These are phyloP conservation scores for Sebastes trivittatus DNA, from an alignment of 2,797 vertebrate species.

Conservation along the genomic window DNA sequence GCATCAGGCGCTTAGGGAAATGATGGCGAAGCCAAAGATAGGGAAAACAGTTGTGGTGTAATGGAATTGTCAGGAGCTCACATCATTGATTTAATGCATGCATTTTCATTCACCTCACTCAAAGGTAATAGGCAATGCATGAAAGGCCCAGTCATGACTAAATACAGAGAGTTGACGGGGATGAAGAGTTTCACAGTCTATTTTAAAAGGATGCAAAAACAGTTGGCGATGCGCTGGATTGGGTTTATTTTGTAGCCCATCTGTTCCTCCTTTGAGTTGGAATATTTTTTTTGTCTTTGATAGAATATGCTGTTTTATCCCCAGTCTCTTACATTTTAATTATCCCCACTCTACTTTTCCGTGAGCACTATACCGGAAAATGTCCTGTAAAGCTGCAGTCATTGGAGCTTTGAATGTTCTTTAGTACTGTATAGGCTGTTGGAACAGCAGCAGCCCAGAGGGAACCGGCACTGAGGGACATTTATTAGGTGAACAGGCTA, in stretches of 20 bases:
- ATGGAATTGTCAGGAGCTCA: constrained; percentile 43
- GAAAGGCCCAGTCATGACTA: constrained; percentile 22
- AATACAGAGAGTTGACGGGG: constrained; percentile 33
- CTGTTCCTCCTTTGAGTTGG: constrained; percentile 46
- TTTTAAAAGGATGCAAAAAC: constrained; percentile 23
- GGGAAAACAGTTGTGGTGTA: constrained; percentile 21
- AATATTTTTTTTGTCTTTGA: constrained; percentile 46
- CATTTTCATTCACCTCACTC: constrained; percentile 33
- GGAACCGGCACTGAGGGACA: constrained; percentile 4
- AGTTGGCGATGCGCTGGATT: constrained; percentile 1
- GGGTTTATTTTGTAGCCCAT: constrained; percentile 48
- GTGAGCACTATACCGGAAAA: not conserved
- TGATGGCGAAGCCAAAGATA: constrained; percentile 20
- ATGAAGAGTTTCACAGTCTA: constrained; percentile 3
- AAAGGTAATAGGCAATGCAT: constrained; percentile 46
- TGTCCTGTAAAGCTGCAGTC: constrained; percentile 18
- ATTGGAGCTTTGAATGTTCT: constrained; percentile 25
- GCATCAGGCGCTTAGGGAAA: constrained; percentile 37
- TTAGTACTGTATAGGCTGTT: constrained; percentile 5
- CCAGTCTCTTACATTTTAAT: constrained; percentile 43
- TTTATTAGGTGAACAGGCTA: constrained; percentile 35
- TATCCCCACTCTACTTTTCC: constrained; percentile 18
- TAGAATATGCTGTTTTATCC: constrained; percentile 52
- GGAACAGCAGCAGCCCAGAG: constrained; percentile 21
- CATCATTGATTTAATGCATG: constrained; percentile 49